These are phyloP conservation scores for Phrynocephalus versicolor DNA, from an alignment of 2,113 vertebrate genomes.

Conservation along the genomic window DNA sequence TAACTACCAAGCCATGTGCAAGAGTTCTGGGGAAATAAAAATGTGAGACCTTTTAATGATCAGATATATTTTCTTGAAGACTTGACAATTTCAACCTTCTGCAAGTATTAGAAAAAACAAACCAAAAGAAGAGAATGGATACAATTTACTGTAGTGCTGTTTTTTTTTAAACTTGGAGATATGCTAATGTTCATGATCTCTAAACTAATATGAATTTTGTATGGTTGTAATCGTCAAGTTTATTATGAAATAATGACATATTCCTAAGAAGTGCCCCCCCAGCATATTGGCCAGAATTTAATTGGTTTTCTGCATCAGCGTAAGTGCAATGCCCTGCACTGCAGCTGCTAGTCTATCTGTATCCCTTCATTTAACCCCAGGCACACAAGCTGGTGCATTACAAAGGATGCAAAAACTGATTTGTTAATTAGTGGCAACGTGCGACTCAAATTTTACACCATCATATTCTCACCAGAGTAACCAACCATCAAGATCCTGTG, in stretches of 20 bases:
- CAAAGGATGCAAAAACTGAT: too few species aligned
- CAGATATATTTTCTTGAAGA: neutral
- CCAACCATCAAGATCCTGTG: too few species aligned
- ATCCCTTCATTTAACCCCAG: too few species aligned
- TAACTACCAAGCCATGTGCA: neutral
- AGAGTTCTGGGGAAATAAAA: constrained; percentile 9
- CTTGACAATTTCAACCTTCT: neutral
- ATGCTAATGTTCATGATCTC: neutral
- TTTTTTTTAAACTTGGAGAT: neutral
- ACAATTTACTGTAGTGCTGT: neutral
- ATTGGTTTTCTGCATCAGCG: neutral
- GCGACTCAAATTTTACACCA: too few species aligned
- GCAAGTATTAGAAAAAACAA: neutral
- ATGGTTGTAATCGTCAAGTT: neutral
- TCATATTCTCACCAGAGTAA: too few species aligned
- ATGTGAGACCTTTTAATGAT: neutral
- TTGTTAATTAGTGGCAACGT: too few species aligned
- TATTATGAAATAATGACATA: neutral
- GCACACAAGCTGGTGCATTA: too few species aligned
- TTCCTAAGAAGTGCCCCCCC: neutral
- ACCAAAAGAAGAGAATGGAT: neutral
- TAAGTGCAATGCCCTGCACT: too few species aligned
- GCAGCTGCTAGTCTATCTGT: too few species aligned
- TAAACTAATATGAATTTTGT: neutral
- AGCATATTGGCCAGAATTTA: neutral